Evolutionary conservation across 2,113 vertebrate species (phyloP).

Genomic region (Leucopsar rothschildi): DNA sequence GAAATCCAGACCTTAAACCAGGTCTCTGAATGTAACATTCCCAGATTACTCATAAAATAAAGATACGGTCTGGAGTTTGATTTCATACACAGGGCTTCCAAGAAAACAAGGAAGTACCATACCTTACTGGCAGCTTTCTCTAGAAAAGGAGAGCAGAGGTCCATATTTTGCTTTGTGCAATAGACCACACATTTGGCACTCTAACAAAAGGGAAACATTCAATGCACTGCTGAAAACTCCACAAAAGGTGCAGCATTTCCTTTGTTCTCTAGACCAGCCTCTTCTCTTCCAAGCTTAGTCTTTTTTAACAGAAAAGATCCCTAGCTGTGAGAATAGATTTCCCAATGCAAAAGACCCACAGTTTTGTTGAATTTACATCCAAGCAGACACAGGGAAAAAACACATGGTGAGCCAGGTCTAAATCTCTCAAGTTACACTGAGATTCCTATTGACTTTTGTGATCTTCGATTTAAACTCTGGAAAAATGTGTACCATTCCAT

Average conservation of each 20-base stretch:
- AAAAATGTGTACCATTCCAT: not conserved
- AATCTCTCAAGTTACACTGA: not conserved
- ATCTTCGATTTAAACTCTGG: not conserved
- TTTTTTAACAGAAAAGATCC: not conserved
- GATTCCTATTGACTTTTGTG: not conserved
- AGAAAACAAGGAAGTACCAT: not conserved
- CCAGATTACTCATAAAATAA: not conserved
- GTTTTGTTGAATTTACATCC: not conserved
- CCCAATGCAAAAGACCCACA: not conserved
- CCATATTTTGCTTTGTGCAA: not conserved
- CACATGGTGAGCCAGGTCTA: not conserved
- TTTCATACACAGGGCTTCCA: not conserved
- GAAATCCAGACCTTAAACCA: not conserved
- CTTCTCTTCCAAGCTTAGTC: not conserved
- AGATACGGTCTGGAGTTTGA: not conserved
- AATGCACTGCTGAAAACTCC: not conserved
- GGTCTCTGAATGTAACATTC: not conserved
- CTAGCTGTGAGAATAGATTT: not conserved
- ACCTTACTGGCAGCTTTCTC: not conserved
- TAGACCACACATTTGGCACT: not conserved
- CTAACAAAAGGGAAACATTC: not conserved
- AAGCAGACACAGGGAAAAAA: not conserved
- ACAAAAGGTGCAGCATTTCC: not conserved
- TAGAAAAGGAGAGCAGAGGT: not conserved
- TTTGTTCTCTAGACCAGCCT: not conserved